Evolutionary conservation across 2,113 vertebrate genomes (phyloP).

Genomic region (Esox niger): DNA sequence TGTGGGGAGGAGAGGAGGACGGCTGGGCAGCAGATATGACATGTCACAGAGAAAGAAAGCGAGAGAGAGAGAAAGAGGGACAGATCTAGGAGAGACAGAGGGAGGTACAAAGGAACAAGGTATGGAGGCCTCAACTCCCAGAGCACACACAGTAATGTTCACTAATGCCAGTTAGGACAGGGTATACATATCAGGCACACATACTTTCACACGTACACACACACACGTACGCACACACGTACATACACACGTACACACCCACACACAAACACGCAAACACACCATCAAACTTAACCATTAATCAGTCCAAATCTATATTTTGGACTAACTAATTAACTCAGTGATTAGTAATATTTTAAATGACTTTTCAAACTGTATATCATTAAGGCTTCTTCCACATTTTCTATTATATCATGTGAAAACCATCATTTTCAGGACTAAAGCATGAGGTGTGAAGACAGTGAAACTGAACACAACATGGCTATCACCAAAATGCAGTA

Average conservation of each 20-base stretch:
- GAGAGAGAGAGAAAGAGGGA: conserved; percentile 32
- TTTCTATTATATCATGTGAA: conserved; percentile 38
- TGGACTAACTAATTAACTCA: neutral
- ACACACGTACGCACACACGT: conserved; percentile 13
- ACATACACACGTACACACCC: no score
- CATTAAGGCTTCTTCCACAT: no score
- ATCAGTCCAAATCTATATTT: neutral
- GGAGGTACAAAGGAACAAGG: conserved; percentile 49
- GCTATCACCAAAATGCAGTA: conserved; percentile 40
- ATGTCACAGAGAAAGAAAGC: conserved; percentile 57
- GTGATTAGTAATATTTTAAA: neutral
- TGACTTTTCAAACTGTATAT: no score
- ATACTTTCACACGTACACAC: conserved; percentile 2
- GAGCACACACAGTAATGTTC: conserved; percentile 53
- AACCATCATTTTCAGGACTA: conserved; percentile 49
- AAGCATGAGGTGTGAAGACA: conserved; percentile 47
- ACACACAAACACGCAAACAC: conserved; percentile 9
- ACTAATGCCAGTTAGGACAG: conserved; percentile 36
- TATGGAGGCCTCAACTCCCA: conserved; percentile 70
- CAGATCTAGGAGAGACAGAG: conserved; percentile 10
- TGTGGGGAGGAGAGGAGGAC: conserved; percentile 62
- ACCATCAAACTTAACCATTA: neutral
- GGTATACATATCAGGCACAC: conserved; percentile 59
- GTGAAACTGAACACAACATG: conserved; percentile 31
- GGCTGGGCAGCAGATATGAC: conserved; percentile 69